Percentiles rank a stretch among this genome's conserved stretches.
Conservation (phyloP, 1,140 invertebrate genomes). For the Lepidurus couesii region DNA sequence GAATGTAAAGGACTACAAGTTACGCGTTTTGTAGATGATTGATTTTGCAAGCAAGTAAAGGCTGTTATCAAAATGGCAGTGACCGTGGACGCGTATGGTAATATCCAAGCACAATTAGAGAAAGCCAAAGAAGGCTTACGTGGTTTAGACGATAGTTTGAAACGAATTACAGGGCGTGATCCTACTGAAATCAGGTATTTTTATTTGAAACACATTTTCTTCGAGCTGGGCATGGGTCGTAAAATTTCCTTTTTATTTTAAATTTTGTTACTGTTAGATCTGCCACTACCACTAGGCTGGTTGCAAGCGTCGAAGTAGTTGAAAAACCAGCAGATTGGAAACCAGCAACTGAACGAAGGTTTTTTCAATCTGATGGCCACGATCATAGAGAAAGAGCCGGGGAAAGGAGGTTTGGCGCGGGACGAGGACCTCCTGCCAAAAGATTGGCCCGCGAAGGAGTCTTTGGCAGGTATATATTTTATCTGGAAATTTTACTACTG, state of each 20-base stretch:
- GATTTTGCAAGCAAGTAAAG: too few species aligned
- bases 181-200: conserved; percentile 44
- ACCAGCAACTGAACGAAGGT: background rate
- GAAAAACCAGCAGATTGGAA: background rate
- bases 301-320: background rate
- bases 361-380: background rate
- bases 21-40: too few species aligned
- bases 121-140: conserved; percentile 56
- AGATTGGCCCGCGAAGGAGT: conserved; percentile 39
- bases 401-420: background rate
- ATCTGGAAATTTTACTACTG: background rate
- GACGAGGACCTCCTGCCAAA: conserved; percentile 39
- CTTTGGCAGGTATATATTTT: conserved; percentile 40
- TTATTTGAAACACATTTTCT: background rate
- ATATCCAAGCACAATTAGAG: conserved; percentile 56
- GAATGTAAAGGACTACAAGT: too few species aligned
- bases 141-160: conserved; percentile 60
- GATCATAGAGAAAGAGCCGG: background rate
- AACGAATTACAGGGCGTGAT: conserved; percentile 57
- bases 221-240: too few species aligned
- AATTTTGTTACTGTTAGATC: background rate
- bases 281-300: background rate
- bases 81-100: conserved; percentile 38
- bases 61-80: conserved; percentile 29
- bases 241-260: too few species aligned